Evolutionary conservation across 1,140 invertebrate genomes (phyloP).

Genomic region (Tribolium madens): DNA sequence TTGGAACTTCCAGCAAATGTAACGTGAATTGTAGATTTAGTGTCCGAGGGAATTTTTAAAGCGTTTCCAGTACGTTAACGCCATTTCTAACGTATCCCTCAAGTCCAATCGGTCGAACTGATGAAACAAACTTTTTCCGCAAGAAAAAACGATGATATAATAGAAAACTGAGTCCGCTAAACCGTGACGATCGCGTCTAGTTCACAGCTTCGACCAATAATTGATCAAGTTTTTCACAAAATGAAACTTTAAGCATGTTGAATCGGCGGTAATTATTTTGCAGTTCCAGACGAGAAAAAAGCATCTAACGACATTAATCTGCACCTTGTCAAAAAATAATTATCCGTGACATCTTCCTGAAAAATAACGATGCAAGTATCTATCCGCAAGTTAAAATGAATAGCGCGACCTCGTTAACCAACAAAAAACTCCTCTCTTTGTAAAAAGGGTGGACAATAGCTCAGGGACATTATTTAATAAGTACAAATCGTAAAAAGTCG

Average conservation of each 20-base stretch:
- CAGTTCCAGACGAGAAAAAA: not conserved
- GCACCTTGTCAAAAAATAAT: not conserved
- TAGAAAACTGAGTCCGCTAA: conserved; percentile 15
- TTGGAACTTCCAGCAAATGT: conserved; percentile 15
- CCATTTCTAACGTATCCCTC: conserved; percentile 19
- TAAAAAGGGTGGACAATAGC: conserved; percentile 5
- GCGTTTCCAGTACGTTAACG: conserved; percentile 31
- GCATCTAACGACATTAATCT: not conserved
- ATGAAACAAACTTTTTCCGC: conserved; percentile 32
- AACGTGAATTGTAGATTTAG: conserved; percentile 22
- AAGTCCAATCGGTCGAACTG: conserved; percentile 20
- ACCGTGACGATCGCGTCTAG: not conserved
- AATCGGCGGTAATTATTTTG: not conserved
- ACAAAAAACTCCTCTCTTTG: conserved; percentile 24
- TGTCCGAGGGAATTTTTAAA: conserved; percentile 31
- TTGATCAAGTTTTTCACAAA: not conserved
- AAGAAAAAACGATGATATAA: conserved; percentile 16
- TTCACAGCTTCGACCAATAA: not conserved
- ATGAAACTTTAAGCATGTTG: not conserved
- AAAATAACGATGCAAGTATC: conserved; percentile 4
- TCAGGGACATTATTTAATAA: conserved; percentile 21
- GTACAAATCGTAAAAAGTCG: conserved; percentile 25
- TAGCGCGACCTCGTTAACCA: conserved; percentile 3
- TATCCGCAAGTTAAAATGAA: not conserved
- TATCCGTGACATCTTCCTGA: not conserved